Conservation (phyloP, 2,888 invertebrate species). For the Limulus polyphemus region DNA sequence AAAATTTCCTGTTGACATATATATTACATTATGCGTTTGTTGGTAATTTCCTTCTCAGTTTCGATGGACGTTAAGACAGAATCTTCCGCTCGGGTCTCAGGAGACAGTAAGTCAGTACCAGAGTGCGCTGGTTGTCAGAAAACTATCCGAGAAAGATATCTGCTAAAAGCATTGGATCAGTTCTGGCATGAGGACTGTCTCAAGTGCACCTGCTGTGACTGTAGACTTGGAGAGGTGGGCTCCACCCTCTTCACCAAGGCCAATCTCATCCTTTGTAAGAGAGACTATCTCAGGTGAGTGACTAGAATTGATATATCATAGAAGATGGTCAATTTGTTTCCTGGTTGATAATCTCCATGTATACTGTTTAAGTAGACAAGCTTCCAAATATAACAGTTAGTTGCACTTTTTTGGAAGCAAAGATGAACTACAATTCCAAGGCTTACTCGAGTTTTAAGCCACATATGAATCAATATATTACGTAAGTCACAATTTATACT, state of each 20-base stretch:
- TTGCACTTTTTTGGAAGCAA: too few species aligned
- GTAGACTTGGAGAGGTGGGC: conserved; percentile 79
- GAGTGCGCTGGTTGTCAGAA: conserved; percentile 27
- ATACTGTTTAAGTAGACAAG: too few species aligned
- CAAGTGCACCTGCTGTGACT: conserved; percentile 84
- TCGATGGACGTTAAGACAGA: conserved; percentile 19
- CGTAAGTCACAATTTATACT: too few species aligned
- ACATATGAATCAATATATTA: too few species aligned
- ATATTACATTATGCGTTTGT: too few species aligned
- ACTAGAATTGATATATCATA: too few species aligned
- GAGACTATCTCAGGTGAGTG: conserved; percentile 74
- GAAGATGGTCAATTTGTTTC: too few species aligned
- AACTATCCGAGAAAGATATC: conserved; percentile 41
- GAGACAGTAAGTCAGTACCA: conserved; percentile 9
- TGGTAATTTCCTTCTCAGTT: conserved; percentile 2
- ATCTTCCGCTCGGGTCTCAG: conserved; percentile 6
- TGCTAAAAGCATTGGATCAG: conserved; percentile 72
- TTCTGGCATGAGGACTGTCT: conserved; percentile 92
- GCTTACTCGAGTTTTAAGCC: too few species aligned
- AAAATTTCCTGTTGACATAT: too few species aligned
- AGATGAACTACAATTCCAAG: too few species aligned
- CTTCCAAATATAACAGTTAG: too few species aligned
- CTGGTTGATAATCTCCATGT: too few species aligned
- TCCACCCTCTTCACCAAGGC: conserved; percentile 81
- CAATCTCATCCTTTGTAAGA: conserved; percentile 76